phyloP scores from a whole-genome alignment of 2,797 vertebrate species.

The Gymnothorax javanicus region DNA sequence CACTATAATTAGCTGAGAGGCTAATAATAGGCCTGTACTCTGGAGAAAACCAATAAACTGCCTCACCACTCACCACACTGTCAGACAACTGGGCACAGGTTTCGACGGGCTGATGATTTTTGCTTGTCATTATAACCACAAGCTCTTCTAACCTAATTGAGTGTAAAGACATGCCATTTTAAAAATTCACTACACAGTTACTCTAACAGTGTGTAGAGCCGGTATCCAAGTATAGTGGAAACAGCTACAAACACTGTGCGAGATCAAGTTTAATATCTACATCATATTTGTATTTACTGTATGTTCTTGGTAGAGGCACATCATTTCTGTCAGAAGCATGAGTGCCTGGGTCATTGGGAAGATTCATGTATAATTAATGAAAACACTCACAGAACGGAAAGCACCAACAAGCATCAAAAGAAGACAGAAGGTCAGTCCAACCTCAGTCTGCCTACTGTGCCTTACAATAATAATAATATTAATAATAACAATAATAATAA shows the following conservation, averaged over 20 bases:
- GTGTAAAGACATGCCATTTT: not conserved
- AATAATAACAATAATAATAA: not conserved
- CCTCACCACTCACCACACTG: not conserved
- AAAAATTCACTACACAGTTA: not conserved
- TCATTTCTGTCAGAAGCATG: not conserved
- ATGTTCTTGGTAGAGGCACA: not conserved
- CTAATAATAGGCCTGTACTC: slow-evolving; percentile 12
- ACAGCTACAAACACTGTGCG: not conserved
- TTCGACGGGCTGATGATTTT: not conserved
- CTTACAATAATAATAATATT: not conserved
- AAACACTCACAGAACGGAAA: not conserved
- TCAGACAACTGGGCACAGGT: not conserved
- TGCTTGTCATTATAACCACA: not conserved
- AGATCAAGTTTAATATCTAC: no score
- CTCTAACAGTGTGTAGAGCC: not conserved
- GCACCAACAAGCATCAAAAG: slow-evolving; percentile 3
- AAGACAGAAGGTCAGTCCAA: not conserved
- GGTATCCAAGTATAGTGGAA: not conserved
- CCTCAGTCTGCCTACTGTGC: not conserved
- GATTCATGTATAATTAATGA: slow-evolving; percentile 25
- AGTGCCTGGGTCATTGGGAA: not conserved
- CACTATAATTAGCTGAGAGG: slow-evolving; percentile 19
- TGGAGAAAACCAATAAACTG: slow-evolving; percentile 17
- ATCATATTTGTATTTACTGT: not conserved
- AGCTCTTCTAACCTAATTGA: not conserved